Conservation (phyloP, 2,797 vertebrate genomes). For the Esox lucius region DNA sequence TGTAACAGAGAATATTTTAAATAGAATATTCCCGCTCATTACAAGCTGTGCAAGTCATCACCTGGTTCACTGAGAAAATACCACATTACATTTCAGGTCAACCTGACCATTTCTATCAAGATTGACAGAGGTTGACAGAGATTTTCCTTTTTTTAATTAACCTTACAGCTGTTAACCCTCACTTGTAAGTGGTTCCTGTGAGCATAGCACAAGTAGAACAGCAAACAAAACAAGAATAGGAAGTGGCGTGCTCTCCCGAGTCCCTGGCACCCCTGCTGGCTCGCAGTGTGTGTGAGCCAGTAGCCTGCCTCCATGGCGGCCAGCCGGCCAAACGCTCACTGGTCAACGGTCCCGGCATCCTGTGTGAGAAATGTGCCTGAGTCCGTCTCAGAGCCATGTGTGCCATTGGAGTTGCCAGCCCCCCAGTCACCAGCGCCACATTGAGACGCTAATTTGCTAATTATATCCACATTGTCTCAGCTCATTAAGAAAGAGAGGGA, state of each 20-base stretch:
- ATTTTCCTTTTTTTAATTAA: constrained; percentile 24
- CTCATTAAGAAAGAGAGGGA: constrained; percentile 31
- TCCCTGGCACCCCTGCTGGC: constrained; percentile 38
- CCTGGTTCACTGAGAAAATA: neutral
- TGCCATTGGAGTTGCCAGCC: neutral
- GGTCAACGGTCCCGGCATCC: constrained; percentile 17
- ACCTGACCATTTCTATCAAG: neutral
- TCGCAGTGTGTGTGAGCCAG: constrained; percentile 11
- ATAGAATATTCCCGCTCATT: neutral
- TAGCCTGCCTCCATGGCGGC: neutral
- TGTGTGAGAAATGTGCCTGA: constrained; percentile 1
- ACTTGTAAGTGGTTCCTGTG: constrained; percentile 26
- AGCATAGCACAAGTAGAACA: constrained; percentile 28
- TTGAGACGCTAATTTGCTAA: constrained; percentile 52
- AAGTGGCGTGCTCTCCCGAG: constrained; percentile 29
- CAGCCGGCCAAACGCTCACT: neutral
- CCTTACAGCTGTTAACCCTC: constrained; percentile 20
- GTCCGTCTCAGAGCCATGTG: constrained; percentile 18
- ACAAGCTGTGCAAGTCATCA: neutral
- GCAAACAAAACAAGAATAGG: constrained; percentile 32
- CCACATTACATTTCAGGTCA: neutral
- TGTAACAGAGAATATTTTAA: constrained; percentile 29
- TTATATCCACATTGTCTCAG: constrained; percentile 48
- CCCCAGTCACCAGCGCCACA: constrained; percentile 20
- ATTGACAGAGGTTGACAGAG: too few species aligned